phyloP scores from a whole-genome alignment of 2,113 vertebrate species.

The Cairina moschata region DNA sequence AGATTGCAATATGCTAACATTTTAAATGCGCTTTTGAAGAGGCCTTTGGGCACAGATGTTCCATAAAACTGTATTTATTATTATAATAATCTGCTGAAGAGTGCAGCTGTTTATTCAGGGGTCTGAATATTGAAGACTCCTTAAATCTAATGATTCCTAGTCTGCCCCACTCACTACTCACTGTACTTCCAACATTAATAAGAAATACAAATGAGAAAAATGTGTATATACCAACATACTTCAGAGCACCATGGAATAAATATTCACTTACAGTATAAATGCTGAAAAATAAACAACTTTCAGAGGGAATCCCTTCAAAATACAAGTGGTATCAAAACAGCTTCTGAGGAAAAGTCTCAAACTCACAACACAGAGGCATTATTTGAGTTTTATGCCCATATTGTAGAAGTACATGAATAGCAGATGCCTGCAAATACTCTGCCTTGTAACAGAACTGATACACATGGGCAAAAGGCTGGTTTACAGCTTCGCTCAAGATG shows the following conservation, averaged over 20 bases:
- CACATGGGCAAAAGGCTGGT: neutral
- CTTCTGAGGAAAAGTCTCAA: neutral
- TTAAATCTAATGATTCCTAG: slow-evolving; percentile 27
- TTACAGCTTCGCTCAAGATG: neutral
- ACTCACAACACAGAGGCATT: neutral
- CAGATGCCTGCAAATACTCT: neutral
- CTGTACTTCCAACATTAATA: neutral
- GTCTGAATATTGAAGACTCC: slow-evolving; percentile 48
- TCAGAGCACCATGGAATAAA: neutral
- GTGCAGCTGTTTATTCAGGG: slow-evolving; percentile 55
- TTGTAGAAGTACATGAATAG: neutral
- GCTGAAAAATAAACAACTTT: neutral
- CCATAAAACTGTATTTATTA: slow-evolving; percentile 65
- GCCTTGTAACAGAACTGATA: neutral
- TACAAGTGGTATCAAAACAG: neutral
- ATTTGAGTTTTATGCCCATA: neutral
- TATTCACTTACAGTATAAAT: neutral
- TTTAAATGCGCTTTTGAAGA: slow-evolving; percentile 51
- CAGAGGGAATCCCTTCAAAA: neutral
- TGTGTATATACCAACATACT: neutral
- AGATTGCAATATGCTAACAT: slow-evolving; percentile 41
- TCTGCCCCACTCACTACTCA: slow-evolving; percentile 24
- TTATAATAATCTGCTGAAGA: slow-evolving; percentile 58
- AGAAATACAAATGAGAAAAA: slow-evolving; percentile 40
- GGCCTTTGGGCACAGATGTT: slow-evolving; percentile 67